These are phyloP conservation scores for Crocallis elinguaria DNA, from an alignment of 2,888 invertebrate species.

Conservation along the genomic window DNA sequence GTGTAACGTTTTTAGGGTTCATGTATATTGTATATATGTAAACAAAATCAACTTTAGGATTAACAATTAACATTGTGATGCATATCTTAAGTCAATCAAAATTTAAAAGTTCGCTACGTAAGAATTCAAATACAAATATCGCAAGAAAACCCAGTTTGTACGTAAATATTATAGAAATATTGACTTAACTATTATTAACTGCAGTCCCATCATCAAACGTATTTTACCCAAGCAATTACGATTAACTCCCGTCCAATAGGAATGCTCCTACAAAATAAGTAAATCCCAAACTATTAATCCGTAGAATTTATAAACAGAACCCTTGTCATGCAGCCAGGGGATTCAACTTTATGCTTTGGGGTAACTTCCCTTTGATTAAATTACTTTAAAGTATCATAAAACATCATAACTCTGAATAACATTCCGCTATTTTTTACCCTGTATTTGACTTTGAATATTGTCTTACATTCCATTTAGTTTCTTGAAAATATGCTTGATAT, in stretches of 20 bases:
- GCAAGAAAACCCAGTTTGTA: neutral
- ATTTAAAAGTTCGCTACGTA: no score
- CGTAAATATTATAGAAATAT: neutral
- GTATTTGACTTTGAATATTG: slow-evolving; percentile 12
- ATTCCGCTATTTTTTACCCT: slow-evolving; percentile 1
- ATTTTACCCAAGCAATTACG: slow-evolving; percentile 24
- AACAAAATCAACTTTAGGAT: no score
- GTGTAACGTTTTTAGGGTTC: no score
- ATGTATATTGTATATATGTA: no score
- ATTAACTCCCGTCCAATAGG: slow-evolving; percentile 19
- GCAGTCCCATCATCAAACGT: neutral
- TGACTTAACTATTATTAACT: slow-evolving; percentile 10
- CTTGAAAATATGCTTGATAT: neutral
- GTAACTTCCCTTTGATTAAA: slow-evolving; percentile 43
- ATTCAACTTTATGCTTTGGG: slow-evolving; percentile 43
- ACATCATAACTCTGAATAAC: slow-evolving; percentile 20
- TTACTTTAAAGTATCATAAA: slow-evolving; percentile 44
- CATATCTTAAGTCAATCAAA: no score
- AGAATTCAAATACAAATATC: neutral
- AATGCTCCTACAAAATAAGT: slow-evolving; percentile 32
- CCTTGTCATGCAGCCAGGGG: slow-evolving; percentile 36
- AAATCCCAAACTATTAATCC: slow-evolving; percentile 47
- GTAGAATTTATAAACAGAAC: slow-evolving; percentile 46
- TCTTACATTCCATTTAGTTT: slow-evolving; percentile 5
- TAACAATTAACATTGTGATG: no score